Evolutionary conservation across 2,888 invertebrate genomes (phyloP).

Genomic region (Ophioninae sp.): DNA sequence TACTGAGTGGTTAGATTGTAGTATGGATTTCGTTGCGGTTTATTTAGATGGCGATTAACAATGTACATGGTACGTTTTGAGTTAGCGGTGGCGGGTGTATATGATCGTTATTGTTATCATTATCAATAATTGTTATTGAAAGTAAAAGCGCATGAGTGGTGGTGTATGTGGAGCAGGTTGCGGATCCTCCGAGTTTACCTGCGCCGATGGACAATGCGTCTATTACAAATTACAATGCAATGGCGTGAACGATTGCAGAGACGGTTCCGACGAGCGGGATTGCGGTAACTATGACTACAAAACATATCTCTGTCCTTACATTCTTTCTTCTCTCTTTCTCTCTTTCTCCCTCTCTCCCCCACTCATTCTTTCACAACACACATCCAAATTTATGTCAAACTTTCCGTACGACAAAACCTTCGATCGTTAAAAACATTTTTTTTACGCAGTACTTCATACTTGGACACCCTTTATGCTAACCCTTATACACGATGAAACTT

Average conservation of each 20-base stretch:
- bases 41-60: constrained; percentile 30
- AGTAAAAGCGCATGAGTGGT: constrained; percentile 76
- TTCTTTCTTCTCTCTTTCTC: constrained; percentile 19
- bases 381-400: neutral
- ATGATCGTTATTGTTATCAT: constrained; percentile 54
- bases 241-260: constrained; percentile 83
- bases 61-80: constrained; percentile 14
- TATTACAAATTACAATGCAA: constrained; percentile 83
- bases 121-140: constrained; percentile 48
- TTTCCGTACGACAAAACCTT: neutral
- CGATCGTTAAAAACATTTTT: neutral
- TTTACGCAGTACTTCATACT: neutral
- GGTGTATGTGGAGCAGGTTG: constrained; percentile 81
- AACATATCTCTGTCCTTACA: constrained; percentile 44
- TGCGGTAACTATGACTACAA: constrained; percentile 81
- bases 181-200: constrained; percentile 81
- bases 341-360: constrained; percentile 19
- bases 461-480: neutral
- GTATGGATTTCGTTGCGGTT: constrained; percentile 35
- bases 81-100: constrained; percentile 56
- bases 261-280: constrained; percentile 83
- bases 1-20: constrained; percentile 22
- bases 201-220: constrained; percentile 85
- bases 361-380: neutral
- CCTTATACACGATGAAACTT: neutral